Conservation (phyloP, 2,797 vertebrate genomes). For the Rhinoraja longicauda region DNA sequence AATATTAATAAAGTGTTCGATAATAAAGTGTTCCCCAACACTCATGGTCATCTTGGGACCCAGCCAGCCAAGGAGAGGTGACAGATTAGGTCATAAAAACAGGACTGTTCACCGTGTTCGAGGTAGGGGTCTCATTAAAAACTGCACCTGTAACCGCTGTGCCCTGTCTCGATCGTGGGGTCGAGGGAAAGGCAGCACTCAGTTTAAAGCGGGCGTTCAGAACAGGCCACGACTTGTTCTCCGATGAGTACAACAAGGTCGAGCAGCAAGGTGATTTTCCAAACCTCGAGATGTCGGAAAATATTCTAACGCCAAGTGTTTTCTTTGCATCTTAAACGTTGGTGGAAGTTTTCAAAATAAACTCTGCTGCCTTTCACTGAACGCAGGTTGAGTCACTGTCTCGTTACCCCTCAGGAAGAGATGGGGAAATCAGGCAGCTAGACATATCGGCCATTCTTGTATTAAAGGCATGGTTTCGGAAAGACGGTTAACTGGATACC, state of each 20-base stretch:
- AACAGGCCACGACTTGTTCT: conserved; percentile 11
- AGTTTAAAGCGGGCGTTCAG: background rate
- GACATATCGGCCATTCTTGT: too few species aligned
- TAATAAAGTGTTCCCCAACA: background rate
- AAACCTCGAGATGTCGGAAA: background rate
- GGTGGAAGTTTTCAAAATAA: conserved; percentile 14
- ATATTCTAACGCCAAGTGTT: background rate
- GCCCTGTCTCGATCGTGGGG: background rate
- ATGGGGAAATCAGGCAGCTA: background rate
- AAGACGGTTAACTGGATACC: background rate
- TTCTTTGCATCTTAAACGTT: background rate
- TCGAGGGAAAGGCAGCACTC: background rate
- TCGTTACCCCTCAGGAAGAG: background rate
- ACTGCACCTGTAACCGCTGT: conserved; percentile 14
- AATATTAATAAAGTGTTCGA: too few species aligned
- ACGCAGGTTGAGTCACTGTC: background rate
- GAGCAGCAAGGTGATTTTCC: conserved; percentile 20
- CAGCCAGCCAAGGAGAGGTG: background rate
- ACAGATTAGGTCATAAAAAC: background rate
- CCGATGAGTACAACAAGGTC: background rate
- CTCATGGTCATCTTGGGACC: background rate
- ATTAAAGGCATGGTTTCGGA: background rate
- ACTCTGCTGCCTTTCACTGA: background rate
- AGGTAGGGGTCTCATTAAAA: background rate
- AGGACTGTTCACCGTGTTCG: background rate